Base-by-base conservation (phyloP, 2,888 invertebrate genomes). In the Dysmachus trigonus region DNA sequence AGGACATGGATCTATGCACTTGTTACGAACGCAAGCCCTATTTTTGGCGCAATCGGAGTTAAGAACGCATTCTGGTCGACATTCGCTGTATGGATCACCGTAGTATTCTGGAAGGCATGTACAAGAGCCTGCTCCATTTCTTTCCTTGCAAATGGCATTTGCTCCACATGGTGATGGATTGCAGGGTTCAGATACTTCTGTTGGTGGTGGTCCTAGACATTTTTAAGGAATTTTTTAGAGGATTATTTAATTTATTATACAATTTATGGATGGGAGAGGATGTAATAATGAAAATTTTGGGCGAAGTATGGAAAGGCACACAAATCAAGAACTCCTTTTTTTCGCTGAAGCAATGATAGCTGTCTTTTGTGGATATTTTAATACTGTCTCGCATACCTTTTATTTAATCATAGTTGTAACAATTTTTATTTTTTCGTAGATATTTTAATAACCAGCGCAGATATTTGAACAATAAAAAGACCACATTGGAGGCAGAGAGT, bases 141-240 rank as follows among this genome's bases (percentile, higher is more conserved):
- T 94, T 92, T 96, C 97, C 90, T 95, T 96, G 90, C 98, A 98
- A 86, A 96, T 90, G 13, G 98, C 95, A 91, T 97, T 97, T 13
- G 96, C 95, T 38, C 97, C 97, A 90, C 97, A 97, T 2, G 97
- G 97, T 41, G 96, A 96, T 47, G 96, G 97, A 91, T 96, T 95
- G 90, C 97, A 97, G 18, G 97, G 97, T 90, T 95, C 94, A 51
- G 93, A 92, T 15, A 91, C 91, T 92, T 94, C 95, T 88, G 94
- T 94, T 90, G 94, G 95, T 90, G 94, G 90, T 89, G 90, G 15
- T 72, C 27, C 76, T 77, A 38, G 15, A 85, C 47, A 74, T 53
- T 33, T 62, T 73, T 3, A 41, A 53, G 33, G 53, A 62, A 62
- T 35, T 83, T 62, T 72, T 38, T 47, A 81, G 4, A 77, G 35